Conservation (phyloP, 2,797 vertebrate genomes). For the Myotis vivesi region DNA sequence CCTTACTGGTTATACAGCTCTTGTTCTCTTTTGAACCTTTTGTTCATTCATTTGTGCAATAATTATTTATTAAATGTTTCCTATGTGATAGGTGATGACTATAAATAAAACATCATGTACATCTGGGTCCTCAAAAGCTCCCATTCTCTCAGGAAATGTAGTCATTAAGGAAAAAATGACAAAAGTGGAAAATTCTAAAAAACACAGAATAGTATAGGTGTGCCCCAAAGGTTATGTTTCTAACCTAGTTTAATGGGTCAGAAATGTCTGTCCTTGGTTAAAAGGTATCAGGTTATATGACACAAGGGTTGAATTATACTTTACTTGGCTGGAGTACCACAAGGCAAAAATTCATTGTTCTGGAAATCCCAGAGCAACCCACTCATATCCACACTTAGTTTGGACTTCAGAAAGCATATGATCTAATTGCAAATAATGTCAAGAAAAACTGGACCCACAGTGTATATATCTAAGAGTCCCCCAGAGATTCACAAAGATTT, state of each 20-base stretch:
- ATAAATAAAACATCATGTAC: constrained; percentile 24
- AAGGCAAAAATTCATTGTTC: constrained; percentile 23
- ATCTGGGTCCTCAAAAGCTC: background rate
- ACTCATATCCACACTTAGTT: background rate
- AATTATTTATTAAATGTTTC: constrained; percentile 46
- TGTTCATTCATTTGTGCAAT: constrained; percentile 20
- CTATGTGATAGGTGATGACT: background rate
- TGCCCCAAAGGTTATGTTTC: background rate
- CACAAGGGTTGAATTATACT: background rate
- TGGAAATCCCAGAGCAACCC: constrained; percentile 14
- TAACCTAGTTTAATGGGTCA: background rate
- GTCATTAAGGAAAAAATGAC: background rate
- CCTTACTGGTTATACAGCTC: background rate
- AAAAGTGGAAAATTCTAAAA: background rate
- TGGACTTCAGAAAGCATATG: constrained; percentile 23
- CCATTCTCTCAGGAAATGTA: constrained; percentile 1
- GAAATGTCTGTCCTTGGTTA: constrained; percentile 33
- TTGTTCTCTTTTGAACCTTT: constrained; percentile 41
- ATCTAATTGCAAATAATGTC: constrained; percentile 12
- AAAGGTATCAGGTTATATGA: constrained; percentile 15
- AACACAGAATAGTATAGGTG: background rate
- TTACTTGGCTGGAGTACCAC: background rate
- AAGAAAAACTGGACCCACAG: background rate
- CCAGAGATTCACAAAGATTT: background rate
- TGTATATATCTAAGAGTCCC: background rate